Percentiles rank a stretch among this genome's conserved stretches.
Conservation (phyloP, 2,797 vertebrate genomes). For the Lepus oiostolus region DNA sequence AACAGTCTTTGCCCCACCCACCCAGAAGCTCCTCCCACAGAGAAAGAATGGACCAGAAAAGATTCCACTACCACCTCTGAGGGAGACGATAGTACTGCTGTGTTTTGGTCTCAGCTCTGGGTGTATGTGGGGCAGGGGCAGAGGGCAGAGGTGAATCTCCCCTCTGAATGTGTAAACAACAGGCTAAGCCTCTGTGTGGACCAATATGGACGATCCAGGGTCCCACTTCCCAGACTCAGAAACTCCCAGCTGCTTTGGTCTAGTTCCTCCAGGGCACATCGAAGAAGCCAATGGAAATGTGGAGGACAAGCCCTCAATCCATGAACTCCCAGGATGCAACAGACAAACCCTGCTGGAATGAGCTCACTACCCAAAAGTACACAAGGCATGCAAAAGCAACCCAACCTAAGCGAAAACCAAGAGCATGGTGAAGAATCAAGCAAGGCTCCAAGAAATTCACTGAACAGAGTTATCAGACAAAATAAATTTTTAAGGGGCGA, state of each 20-base stretch:
- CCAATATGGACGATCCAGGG: neutral
- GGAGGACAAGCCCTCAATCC: neutral
- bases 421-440: neutral
- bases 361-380: neutral
- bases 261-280: neutral
- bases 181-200: neutral
- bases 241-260: neutral
- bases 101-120: neutral
- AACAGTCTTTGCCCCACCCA: neutral
- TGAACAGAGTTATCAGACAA: neutral
- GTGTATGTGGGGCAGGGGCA: neutral
- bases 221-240: neutral
- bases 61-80: neutral
- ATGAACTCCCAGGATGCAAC: neutral
- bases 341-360: neutral
- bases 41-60: neutral
- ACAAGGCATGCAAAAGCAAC: neutral
- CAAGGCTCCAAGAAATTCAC: neutral
- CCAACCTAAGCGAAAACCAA: neutral
- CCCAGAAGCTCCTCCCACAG: neutral
- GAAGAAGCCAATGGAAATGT: slow-evolving; percentile 42
- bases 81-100: neutral
- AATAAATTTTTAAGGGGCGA: neutral
- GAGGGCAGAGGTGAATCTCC: neutral
- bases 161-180: neutral